Evolutionary conservation across 2,888 invertebrate genomes (phyloP).

Genomic region (Brachypalpus laphriformis): DNA sequence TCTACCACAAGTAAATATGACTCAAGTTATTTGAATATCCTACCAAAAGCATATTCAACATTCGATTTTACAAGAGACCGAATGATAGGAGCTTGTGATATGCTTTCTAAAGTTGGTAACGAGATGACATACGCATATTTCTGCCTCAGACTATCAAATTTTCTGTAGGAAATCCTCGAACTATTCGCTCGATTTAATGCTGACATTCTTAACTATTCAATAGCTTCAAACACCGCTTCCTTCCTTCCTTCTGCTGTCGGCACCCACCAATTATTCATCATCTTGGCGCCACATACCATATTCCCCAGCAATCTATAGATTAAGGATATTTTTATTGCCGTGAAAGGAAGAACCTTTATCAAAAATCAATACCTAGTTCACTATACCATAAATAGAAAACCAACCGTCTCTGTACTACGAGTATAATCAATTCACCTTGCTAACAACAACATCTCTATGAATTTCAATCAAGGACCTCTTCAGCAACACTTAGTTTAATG

Average conservation of each 20-base stretch:
- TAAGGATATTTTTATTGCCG: background rate
- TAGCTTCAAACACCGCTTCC: background rate
- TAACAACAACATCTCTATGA: conserved; percentile 1
- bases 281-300: background rate
- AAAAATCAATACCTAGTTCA: conserved; percentile 5
- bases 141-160: background rate
- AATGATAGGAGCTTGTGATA: too few relatives aligned
- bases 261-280: background rate
- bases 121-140: background rate
- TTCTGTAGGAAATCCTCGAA: background rate
- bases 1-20: too few relatives aligned
- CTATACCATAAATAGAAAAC: conserved; percentile 1
- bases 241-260: too few relatives aligned
- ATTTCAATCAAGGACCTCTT: conserved; percentile 27
- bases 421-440: conserved; percentile 37
- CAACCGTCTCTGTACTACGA: background rate
- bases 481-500: conserved; percentile 45
- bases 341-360: background rate
- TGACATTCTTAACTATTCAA: background rate
- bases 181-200: background rate
- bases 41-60: too few relatives aligned
- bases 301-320: background rate
- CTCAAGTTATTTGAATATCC: too few relatives aligned
- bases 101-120: too few relatives aligned
- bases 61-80: too few relatives aligned